Evolutionary conservation across 2,113 vertebrate species (phyloP), one percentile per base, ranked within the genome.

Genomic region (Lophura nycthemera): DNA sequence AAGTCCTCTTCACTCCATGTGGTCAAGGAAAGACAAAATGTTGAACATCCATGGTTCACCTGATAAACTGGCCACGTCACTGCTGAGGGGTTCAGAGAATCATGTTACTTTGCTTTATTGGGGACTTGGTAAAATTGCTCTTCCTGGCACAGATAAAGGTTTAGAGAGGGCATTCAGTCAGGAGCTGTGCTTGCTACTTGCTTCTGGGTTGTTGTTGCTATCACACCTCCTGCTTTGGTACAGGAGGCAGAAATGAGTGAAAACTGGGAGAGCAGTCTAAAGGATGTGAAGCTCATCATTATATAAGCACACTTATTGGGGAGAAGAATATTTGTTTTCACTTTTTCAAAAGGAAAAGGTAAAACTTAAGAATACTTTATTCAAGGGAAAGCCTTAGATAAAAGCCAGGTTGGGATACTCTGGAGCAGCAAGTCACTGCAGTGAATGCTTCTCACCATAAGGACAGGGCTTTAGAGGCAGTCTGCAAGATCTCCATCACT

Each of bases 71-170:
- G 80, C 48, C 18, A 45, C 29, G 92, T 86, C 34, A 45, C n/a
- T 86, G 65, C 34, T 45, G 75, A 94, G 45, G 64, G 66, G 36
- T 65, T 65, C 27, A 30, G 6, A 22, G 47, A 48, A 48, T 48
- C 20, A 50, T 73, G 88, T 59, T 90, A 19, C 52, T 92, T 78
- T 91, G 81, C 78, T 95, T 89, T 74, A 65, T 29, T 76, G 75
- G 11, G 47, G 34, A 45, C 61, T 86, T 74, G 54, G 20, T 70
- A 67, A 91, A 91, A 70, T 15, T 56, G 11, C 25, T 60, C 42
- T 69, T 80, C 66, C 67, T 52, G 57, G 64, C 70, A 92, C 80
- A 85, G n/a, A n/a, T 0, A 42, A 29, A 78, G 32, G 11, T 61
- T 92, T 89, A 70, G 40, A 75, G 65, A 80, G 34, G 67, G 3